phyloP scores from a whole-genome alignment of 2,888 invertebrate species.

The Bombylius major region DNA sequence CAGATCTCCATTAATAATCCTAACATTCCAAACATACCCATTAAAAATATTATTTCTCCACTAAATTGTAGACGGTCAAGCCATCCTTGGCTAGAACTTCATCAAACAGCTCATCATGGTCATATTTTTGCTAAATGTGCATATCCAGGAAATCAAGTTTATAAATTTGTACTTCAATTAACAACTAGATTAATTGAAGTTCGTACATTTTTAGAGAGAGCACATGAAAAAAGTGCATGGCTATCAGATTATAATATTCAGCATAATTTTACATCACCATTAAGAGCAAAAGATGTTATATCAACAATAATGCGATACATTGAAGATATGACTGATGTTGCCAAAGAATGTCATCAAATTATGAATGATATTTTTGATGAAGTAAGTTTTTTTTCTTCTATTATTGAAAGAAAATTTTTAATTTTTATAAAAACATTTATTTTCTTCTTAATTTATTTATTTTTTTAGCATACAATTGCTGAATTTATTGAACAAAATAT shows the following conservation, averaged over 20 bases:
- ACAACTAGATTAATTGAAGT: constrained; percentile 33
- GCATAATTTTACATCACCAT: constrained; percentile 54
- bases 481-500: constrained; percentile 57
- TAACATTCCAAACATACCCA: no score
- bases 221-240: constrained; percentile 42
- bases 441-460: neutral
- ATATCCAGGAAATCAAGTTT: constrained; percentile 50
- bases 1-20: no score
- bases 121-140: constrained; percentile 47
- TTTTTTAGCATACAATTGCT: constrained; percentile 33
- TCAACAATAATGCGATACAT: constrained; percentile 44
- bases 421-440: neutral
- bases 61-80: constrained; percentile 25
- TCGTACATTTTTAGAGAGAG: constrained; percentile 30
- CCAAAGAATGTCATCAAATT: constrained; percentile 42
- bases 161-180: constrained; percentile 36
- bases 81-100: constrained; percentile 43
- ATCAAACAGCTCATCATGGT: constrained; percentile 44
- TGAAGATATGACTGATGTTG: constrained; percentile 42
- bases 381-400: constrained; percentile 17
- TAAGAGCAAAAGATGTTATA: constrained; percentile 49
- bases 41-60: no score
- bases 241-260: constrained; percentile 56
- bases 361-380: constrained; percentile 47
- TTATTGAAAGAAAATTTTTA: neutral